Percentiles rank a stretch among this genome's conserved stretches.
Evolutionary conservation across 2,888 invertebrate genomes (phyloP).

Genomic region (Sinotaia quadrata): DNA sequence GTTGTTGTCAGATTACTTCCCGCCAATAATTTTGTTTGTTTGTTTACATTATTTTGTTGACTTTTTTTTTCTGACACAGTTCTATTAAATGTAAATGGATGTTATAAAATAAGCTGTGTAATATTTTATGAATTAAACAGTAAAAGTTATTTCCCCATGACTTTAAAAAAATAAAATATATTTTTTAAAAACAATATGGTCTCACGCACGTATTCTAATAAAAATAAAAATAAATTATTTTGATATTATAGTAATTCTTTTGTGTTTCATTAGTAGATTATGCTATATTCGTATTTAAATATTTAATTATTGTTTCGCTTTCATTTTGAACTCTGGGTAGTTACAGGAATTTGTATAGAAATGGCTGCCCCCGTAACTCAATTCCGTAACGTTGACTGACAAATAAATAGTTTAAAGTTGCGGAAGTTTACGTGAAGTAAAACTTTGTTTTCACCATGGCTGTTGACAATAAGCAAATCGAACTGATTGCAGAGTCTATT

Average conservation of each 20-base stretch:
- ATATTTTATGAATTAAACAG: too few species aligned
- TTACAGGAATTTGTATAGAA: constrained; percentile 33
- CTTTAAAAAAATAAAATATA: too few species aligned
- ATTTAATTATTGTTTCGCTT: background rate
- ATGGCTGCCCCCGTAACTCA: constrained; percentile 30
- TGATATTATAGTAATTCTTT: background rate
- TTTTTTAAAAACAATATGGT: too few species aligned
- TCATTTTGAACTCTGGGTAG: background rate
- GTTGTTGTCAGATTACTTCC: too few species aligned
- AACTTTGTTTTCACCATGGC: constrained; percentile 25
- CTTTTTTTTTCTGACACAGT: too few species aligned
- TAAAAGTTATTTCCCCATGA: too few species aligned
- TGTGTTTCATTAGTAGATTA: background rate
- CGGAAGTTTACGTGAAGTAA: background rate
- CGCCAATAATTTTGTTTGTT: too few species aligned
- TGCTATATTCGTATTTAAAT: background rate
- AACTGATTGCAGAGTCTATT: constrained; percentile 60
- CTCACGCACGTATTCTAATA: background rate
- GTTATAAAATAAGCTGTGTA: too few species aligned
- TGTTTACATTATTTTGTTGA: too few species aligned
- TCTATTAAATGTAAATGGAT: too few species aligned
- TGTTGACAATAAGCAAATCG: constrained; percentile 42
- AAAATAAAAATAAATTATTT: background rate
- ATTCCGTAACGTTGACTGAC: background rate
- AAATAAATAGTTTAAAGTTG: background rate